Evolutionary conservation across 2,888 invertebrate species (phyloP), one percentile per base, ranked within the genome.

Genomic region (Agrochola lychnidis): DNA sequence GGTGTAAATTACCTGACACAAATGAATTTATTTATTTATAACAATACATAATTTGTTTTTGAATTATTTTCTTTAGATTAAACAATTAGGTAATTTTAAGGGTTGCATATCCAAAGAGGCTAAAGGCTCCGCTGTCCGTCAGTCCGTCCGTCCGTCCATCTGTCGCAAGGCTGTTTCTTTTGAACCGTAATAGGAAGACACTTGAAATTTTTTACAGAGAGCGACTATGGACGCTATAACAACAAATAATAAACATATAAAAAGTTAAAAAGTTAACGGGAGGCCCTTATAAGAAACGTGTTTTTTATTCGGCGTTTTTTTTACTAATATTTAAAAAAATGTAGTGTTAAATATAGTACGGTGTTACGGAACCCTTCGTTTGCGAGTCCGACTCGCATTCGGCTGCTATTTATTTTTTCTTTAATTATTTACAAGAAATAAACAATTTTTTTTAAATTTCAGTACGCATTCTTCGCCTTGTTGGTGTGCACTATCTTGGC

Each of bases 381-480:
- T 66, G 12, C 10, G 6, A 16, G 16, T 25, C 19, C 19, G 4
- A 30, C 22, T 48, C 22, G 22, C 25, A 48, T 7, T 9, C 22
- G 19, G 14, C 14, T 12, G 19, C 4, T 36, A 53, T 36, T 56
- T 36, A 6, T n/a, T 36, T 56, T 30, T 36, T 51, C 64, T 36
- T 14, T 36, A 30, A 68, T 40, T 16, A 57, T n/a, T 48, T n/a
- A 36, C 22, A 53, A 66, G 22, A 45, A 45, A 2, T 30, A 48
- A 70, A 69, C 1, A 14, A 22, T 22, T 16, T 61, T 61, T 69
- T 36, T 10, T 3, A 30, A 30, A 30, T 83, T 80, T 14, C 64
- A 84, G 84, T 71, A 72, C 45, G 63, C 76, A n/a, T 71, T 81
- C 25, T 67, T 81, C 73, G 56, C 59, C 25, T 57, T 83, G 56